Evolutionary conservation across 2,888 invertebrate species (phyloP), one percentile per base, ranked within the genome.

Genomic region (Gortyna flavago): DNA sequence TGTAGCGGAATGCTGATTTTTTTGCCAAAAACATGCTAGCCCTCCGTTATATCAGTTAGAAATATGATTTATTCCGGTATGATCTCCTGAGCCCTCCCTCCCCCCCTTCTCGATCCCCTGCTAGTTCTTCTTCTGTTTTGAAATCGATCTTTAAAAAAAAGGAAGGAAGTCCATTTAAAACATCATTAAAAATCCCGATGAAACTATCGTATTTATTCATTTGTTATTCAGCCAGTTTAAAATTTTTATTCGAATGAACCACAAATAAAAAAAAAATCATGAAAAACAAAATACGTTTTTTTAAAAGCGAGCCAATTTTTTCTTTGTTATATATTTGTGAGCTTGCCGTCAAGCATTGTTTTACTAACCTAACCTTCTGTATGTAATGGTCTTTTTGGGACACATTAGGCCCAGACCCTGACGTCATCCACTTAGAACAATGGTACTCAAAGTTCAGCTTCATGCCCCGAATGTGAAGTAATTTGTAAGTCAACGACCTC

Each of bases 401-500:
- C 51, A 62, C 79, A 79, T 79, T 77, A 57, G 25, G 48, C 77
- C 18, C 78, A 73, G 67, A 25, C 51, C 32, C 32, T 80, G 79
- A 79, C 75, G 83, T 83, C 86, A 83, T 41, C 48, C 57, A 54
- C 41, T 80, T n/a, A 25, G 68, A 41, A 83, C 88, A 81, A 75
- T 79, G 86, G 78, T 61, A n/a, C 81, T 77, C 75, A 85, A 83
- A 83, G 79, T 87, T 85, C 77, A 70, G 70, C 41, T 80, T 72
- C 35, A 48, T 51, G 72, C 65, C 44, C 72, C 69, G 0, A 66
- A 69, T 83, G 61, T 79, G 68, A 70, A 72, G 61, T 74, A 44
- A 80, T 80, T 69, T 75, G 57, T 57, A 62, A 70, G 85, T 69
- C 68, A 75, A 69, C 11, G 72, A 16, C 48, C 75, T 44, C 57